Base-by-base conservation (phyloP, 2,888 invertebrate species). In the Scaptomyza tumidula region DNA sequence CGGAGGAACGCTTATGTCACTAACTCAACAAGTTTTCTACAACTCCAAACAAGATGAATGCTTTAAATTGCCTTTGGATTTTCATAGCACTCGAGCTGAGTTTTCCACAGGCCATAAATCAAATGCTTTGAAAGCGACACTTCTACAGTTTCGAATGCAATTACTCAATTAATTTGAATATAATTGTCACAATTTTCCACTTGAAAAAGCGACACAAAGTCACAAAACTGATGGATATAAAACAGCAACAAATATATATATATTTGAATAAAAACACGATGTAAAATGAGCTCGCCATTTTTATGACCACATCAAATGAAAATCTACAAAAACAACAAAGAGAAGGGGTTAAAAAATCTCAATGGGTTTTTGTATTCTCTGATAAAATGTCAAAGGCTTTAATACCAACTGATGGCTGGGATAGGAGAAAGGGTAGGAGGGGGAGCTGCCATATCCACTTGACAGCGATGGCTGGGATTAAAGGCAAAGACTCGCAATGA, bases 181-280 rank as follows among this genome's bases (percentile, higher is more conserved):
- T 90, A 90, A 90, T 90, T 90, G 90, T 90, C 90, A 82, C 78
- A 89, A 78, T 86, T 78, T 80, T 76, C 87, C 89, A 90, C 88
- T 90, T 90, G 87, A 90, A 73, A 76, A 76, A 60, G 74, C 71
- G 75, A 57, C 76, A 71, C 77, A 79, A n/a, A n/a, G 61, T 58
- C 52, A 31, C 11, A 54, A 56, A 55, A 57, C 43, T 73, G 60
- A 69, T 70, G 81, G 84, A 86, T 64, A 78, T 66, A 73, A 79
- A 88, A 71, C 76, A 82, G 76, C 79, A 63, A 58, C 61, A 62
- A 41, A 19, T 9, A 44, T 31, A 41, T 19, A 39, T 29, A n/a
- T 49, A 41, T 19, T 27, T 31, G 10, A 19, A 39, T 49, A 53
- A 41, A 60, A 41, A 59, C 39, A 59, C 39, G 33, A 52, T 74